A percentile compares a stretch with the other conserved stretches of the same genome.
Evolutionary conservation across 2,113 vertebrate genomes (phyloP).

Genomic region (Martes martes): DNA sequence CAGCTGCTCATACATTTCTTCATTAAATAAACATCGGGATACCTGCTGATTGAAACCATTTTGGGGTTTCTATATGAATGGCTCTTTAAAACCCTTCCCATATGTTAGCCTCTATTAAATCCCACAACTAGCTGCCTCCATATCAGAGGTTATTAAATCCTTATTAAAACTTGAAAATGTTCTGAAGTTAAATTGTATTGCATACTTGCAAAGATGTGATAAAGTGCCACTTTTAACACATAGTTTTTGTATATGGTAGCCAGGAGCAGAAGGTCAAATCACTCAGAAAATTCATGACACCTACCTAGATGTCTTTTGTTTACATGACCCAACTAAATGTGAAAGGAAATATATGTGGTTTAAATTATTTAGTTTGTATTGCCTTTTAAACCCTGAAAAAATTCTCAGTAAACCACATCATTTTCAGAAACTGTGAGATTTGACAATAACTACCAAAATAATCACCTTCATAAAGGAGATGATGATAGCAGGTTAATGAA

Average conservation of each 20-base stretch:
- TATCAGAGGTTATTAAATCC: conserved; percentile 61
- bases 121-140: conserved; percentile 54
- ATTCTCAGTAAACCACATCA: conserved; percentile 35
- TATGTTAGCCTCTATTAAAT: conserved; percentile 67
- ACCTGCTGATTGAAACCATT: conserved; percentile 73
- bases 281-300: neutral
- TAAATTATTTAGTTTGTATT: conserved; percentile 54
- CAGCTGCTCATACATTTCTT: conserved; percentile 73
- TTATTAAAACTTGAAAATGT: conserved; percentile 61
- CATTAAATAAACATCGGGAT: conserved; percentile 74
- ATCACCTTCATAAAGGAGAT: neutral
- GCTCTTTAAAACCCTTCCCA: conserved; percentile 60
- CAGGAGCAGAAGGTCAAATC: neutral
- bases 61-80: conserved; percentile 51
- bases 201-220: conserved; percentile 6
- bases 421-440: conserved; percentile 42
- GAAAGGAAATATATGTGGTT: neutral
- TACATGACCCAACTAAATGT: conserved; percentile 47
- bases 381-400: neutral
- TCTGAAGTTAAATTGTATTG: conserved; percentile 46
- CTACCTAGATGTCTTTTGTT: neutral
- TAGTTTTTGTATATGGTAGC: neutral
- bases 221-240: conserved; percentile 9
- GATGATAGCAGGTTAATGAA: conserved; percentile 45
- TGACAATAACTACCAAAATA: conserved; percentile 46